Evolutionary conservation across 2,113 vertebrate genomes (phyloP).

Genomic region (Petrocephalus zakoni): DNA sequence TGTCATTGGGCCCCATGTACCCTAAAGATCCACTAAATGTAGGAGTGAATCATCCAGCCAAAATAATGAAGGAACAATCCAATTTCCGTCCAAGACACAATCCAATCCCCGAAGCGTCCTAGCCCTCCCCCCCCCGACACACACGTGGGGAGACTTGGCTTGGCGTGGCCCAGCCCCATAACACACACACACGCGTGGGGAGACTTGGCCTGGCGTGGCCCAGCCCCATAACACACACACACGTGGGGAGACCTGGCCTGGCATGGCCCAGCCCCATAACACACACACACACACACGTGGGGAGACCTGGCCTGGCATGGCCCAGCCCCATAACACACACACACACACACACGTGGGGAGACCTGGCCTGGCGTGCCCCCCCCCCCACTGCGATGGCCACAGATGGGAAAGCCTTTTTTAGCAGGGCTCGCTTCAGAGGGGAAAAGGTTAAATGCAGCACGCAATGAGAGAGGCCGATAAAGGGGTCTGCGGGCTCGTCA

Average conservation of each 20-base stretch:
- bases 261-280: background rate
- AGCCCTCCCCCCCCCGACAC: background rate
- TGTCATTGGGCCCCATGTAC: slow-evolving; percentile 1
- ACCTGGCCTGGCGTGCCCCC: background rate
- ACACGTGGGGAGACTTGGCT: no score
- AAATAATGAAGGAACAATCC: slow-evolving; percentile 15
- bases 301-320: no score
- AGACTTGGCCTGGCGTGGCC: background rate
- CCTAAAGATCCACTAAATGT: slow-evolving; percentile 16
- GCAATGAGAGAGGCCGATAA: slow-evolving; percentile 26
- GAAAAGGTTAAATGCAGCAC: slow-evolving; percentile 25
- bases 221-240: background rate
- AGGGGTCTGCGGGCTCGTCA: slow-evolving; percentile 19
- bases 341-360: background rate
- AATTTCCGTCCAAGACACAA: slow-evolving; percentile 10
- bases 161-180: background rate
- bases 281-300: background rate
- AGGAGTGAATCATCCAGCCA: slow-evolving; percentile 12
- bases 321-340: background rate
- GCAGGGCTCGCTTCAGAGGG: slow-evolving; percentile 10
- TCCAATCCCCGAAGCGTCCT: background rate
- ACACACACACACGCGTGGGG: background rate
- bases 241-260: no score
- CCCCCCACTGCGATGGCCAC: background rate
- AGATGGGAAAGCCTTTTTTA: slow-evolving; percentile 22